Conservation (phyloP, 1,140 invertebrate species). For the Drosophila sulfurigaster region DNA sequence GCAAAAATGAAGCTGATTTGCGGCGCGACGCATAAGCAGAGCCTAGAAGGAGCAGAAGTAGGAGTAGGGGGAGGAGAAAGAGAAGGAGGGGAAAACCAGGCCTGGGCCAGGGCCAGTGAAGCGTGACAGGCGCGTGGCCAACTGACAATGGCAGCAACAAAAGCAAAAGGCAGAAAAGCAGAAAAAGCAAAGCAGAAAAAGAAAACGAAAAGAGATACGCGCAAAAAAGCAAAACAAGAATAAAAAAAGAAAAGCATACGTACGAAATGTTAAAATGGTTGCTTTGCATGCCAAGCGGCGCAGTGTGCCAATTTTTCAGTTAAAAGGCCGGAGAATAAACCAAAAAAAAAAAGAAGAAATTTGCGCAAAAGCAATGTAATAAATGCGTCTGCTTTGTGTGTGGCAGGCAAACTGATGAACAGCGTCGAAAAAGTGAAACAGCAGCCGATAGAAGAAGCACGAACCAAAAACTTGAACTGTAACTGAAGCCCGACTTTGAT, state of each 20-base stretch:
- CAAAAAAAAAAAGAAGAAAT: conserved; percentile 20
- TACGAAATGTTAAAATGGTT: conserved; percentile 62
- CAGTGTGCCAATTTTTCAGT: conserved; percentile 80
- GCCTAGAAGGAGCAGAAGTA: background rate
- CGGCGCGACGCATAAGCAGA: conserved; percentile 1
- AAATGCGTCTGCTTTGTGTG: conserved; percentile 73
- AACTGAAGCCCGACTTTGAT: conserved; percentile 52
- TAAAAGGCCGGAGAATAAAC: conserved; percentile 58
- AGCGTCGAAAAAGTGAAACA: conserved; percentile 60
- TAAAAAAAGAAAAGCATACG: conserved; percentile 10
- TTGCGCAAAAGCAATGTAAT: conserved; percentile 71
- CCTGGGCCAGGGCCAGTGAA: conserved; percentile 45
- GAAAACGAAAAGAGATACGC: conserved; percentile 2
- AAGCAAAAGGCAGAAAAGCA: conserved; percentile 46
- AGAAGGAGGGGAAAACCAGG: background rate
- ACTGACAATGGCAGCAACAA: conserved; percentile 75
- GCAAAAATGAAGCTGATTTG: conserved; percentile 65
- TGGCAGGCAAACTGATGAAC: conserved; percentile 58
- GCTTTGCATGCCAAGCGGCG: conserved; percentile 76
- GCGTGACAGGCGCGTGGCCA: conserved; percentile 75
- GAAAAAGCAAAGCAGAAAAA: conserved; percentile 15
- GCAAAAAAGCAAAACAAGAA: conserved; percentile 17
- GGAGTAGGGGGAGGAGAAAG: too few species aligned
- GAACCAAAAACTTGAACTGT: conserved; percentile 28
- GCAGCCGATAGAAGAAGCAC: conserved; percentile 29